Base-by-base conservation (phyloP, 2,888 invertebrate species). In the Tachina fera region DNA sequence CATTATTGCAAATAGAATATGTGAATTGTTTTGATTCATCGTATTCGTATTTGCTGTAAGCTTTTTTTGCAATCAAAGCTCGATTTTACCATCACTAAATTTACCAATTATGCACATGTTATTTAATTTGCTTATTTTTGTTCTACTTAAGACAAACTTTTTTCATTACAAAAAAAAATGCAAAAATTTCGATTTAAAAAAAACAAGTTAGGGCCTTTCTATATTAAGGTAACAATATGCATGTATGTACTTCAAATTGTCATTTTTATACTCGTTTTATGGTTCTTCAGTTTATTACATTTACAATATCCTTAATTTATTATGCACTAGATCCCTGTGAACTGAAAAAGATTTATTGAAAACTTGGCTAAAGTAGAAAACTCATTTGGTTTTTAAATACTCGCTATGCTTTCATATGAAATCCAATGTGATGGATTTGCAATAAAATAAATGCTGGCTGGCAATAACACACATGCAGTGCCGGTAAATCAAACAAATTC, bases 341-440 rank as follows among this genome's bases (percentile, higher is more conserved):
- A 65, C 39, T 79, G 39, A 47, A 75, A 79, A 75, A 53, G 58
- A 71, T 75, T 75, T 79, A 58, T 76, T 79, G 53, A 71, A 70
- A 63, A 70, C 19, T 75, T 79, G 79, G 60, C 75, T 75, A 80
- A 74, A 22, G 71, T 13, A 43, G 31, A 22, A 71, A 43, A 16
- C 61, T 43, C 31, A 16, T 10, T n/a, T 45, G 41, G n/a, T 56
- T 16, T 31, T 6, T 16, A 31, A 8, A 61, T 39, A 31, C 31
- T 31, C 31, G 31, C n/a, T 31, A 61, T 53, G n/a, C 3, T n/a
- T 49, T n/a, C 70, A 71, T 58, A 67, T 65, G 47, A 39, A 67
- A 72, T 22, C 39, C 65, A 84, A 58, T 84, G 56, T 81, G 84
- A 80, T 80, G 75, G 84, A 79, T 84, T 76, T 83, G 60, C 58